Evolutionary conservation across 2,888 invertebrate genomes (phyloP).

Genomic region (Nomada lathburiana): DNA sequence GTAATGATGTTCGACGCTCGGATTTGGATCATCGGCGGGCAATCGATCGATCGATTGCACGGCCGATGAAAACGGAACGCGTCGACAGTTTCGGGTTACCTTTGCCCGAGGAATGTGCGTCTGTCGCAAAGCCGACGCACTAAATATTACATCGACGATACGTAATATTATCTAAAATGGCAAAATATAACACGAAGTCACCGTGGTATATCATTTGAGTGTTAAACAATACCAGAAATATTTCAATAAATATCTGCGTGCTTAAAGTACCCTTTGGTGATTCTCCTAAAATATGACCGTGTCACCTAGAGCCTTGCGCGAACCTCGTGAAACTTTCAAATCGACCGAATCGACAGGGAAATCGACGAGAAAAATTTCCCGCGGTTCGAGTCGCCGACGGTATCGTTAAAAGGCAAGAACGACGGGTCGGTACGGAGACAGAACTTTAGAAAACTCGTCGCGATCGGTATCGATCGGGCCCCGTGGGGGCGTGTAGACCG

Average conservation of each 20-base stretch:
- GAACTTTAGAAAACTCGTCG: slow-evolving; percentile 1
- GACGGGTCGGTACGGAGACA: neutral
- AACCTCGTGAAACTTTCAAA: neutral
- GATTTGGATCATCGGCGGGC: slow-evolving; percentile 45
- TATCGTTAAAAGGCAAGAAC: slow-evolving; percentile 2
- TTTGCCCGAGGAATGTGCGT: slow-evolving; percentile 18
- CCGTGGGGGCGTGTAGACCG: neutral
- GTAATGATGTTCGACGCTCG: slow-evolving; percentile 49
- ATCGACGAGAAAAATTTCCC: neutral
- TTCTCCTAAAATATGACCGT: too few species aligned
- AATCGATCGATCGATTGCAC: slow-evolving; percentile 53
- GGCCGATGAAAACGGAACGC: slow-evolving; percentile 41
- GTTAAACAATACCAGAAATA: too few species aligned
- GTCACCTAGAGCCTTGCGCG: neutral
- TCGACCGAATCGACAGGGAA: neutral
- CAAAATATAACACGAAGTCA: too few species aligned
- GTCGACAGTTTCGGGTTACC: slow-evolving; percentile 17
- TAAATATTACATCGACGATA: neutral
- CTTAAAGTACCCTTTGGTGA: too few species aligned
- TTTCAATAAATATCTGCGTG: too few species aligned
- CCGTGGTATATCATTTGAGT: too few species aligned
- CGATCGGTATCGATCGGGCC: slow-evolving; percentile 6
- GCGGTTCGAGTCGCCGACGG: neutral
- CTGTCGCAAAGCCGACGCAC: neutral
- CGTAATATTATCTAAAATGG: too few species aligned